Percentiles rank a stretch among this genome's conserved stretches.
Conservation (phyloP, 2,888 invertebrate genomes). For the Chalcis sispes region DNA sequence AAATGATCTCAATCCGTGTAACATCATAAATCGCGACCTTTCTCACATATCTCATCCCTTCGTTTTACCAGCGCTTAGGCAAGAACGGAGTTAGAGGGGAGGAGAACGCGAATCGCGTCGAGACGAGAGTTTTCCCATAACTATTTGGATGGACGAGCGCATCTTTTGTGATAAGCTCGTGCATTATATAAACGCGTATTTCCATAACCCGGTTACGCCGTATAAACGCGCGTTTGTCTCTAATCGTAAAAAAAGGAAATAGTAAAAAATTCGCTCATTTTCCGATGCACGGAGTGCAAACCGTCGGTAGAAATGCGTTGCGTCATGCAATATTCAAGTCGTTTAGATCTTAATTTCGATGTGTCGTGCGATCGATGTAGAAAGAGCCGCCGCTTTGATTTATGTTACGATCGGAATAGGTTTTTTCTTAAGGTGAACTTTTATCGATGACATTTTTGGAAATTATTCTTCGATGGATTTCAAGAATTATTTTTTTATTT, state of each 20-base stretch:
- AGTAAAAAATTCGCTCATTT: slow-evolving; percentile 14
- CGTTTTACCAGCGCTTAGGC: no score
- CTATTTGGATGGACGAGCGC: no score
- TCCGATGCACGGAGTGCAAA: neutral
- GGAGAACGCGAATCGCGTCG: no score
- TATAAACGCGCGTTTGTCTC: neutral
- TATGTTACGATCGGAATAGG: slow-evolving; percentile 9
- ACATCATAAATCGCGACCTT: no score
- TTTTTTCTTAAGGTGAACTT: no score
- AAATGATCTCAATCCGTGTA: no score
- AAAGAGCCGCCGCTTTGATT: neutral
- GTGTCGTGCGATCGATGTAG: neutral
- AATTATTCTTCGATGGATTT: no score
- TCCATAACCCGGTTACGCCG: slow-evolving; percentile 13
- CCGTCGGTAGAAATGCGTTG: neutral
- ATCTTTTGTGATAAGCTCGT: slow-evolving; percentile 16
- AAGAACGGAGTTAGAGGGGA: no score
- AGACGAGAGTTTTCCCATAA: no score
- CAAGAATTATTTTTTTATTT: no score
- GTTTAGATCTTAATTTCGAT: slow-evolving; percentile 47
- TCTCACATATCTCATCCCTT: no score
- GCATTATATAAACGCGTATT: neutral
- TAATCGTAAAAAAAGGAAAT: neutral
- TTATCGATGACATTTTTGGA: no score
- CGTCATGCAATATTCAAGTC: neutral